Base-by-base conservation (phyloP, 2,888 invertebrate genomes). In the Hypomecis punctinalis region DNA sequence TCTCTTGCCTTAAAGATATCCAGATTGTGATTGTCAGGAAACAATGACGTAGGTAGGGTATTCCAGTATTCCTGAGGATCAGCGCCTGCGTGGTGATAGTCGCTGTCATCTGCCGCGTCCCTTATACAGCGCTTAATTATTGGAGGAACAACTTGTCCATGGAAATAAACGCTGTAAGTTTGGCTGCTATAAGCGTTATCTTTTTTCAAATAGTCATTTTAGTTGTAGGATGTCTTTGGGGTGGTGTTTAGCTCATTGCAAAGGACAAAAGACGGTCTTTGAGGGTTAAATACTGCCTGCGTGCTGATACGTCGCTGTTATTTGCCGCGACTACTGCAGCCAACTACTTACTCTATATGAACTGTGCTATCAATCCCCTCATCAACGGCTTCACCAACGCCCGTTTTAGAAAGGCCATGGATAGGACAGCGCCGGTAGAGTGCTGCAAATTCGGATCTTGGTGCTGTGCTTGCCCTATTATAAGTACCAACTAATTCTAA, bases 301-400 rank as follows among this genome's bases (percentile, higher is more conserved):
- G n/a, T n/a, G n/a, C n/a, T n/a, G n/a, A n/a, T n/a, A n/a, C n/a
- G n/a, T n/a, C n/a, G n/a, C n/a, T n/a, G n/a, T n/a, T n/a, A n/a
- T n/a, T n/a, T n/a, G n/a, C n/a, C n/a, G n/a, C n/a, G n/a, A n/a
- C n/a, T n/a, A n/a, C n/a, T 71, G 84, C 91, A 0, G 95, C 96
- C 0, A 95, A 95, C 75, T 96, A 94, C 75, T 86, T 96, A 1
- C 95, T 96, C 83, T 95, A 95, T 72, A 76, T 95, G 4, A 96
- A 96, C 82, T 95, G 96, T 5, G 96, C 96, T 2, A 84, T 97
- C 55, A 97, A 97, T 80, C 97, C 97, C 0, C 83, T 97, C 0
- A 95, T 97, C 65, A 97, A 97, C 72, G 97, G 96, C 4, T 94
- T 95, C 61, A 96, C 95, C 8, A 97, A 96, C 76, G 94, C 94